A percentile compares a stretch with the other conserved stretches of the same genome.
phyloP scores from a whole-genome alignment of 1,140 invertebrate genomes.

The Nasonia longicornis region DNA sequence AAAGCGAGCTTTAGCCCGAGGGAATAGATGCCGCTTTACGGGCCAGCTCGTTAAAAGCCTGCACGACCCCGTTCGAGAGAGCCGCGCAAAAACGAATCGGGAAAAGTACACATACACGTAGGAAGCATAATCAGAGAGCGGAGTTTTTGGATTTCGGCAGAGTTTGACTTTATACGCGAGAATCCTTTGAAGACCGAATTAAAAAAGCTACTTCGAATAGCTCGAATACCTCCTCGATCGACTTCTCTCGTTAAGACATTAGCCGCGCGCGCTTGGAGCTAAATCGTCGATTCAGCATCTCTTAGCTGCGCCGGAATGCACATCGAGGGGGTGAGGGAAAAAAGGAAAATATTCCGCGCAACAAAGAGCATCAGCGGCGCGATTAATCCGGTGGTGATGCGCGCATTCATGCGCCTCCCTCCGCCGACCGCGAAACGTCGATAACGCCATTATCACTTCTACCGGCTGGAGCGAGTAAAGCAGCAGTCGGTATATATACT shows the following conservation, averaged over 20 bases:
- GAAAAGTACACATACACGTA: no score
- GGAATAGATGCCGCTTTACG: background rate
- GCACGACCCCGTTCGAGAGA: background rate
- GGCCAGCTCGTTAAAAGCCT: background rate
- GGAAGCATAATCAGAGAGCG: no score
- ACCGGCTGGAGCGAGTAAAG: constrained; percentile 5
- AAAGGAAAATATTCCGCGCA: constrained; percentile 5
- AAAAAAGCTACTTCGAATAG: background rate
- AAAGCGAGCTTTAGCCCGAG: background rate
- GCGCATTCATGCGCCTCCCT: background rate
- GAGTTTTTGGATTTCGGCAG: no score
- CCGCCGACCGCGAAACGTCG: constrained; percentile 17
- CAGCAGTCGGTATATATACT: constrained; percentile 23
- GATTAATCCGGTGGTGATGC: constrained; percentile 27
- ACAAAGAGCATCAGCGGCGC: background rate
- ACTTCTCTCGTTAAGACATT: background rate
- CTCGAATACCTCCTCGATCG: background rate
- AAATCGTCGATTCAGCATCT: no score
- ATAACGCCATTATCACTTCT: constrained; percentile 41
- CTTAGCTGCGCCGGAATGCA: background rate
- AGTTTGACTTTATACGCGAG: no score
- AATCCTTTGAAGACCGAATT: background rate
- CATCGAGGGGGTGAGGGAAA: background rate
- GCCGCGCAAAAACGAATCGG: background rate
- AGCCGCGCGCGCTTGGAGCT: background rate